Evolutionary conservation across 2,113 vertebrate species (phyloP), one percentile per base, ranked within the genome.

Genomic region (Guaruba guarouba): DNA sequence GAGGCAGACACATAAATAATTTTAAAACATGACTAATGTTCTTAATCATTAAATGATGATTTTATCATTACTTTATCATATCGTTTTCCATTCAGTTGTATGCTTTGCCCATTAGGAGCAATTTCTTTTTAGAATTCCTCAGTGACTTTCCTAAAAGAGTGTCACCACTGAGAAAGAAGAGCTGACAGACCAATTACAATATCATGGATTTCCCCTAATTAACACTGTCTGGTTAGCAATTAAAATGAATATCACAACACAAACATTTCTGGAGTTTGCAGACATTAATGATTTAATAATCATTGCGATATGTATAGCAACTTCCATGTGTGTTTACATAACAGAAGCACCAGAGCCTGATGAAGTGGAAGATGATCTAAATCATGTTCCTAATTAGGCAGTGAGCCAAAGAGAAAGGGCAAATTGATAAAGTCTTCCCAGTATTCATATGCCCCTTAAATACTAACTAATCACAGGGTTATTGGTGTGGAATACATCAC

Each of bases 311-410:
- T 15, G 25, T 81, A 33, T 20, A 76, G 27, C 25, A n/a, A 41
- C 77, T 94, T 83, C 39, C 61, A 83, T 33, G 2, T 39, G 17
- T 82, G 73, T 77, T 92, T 88, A 83, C 74, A 46, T 74, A 89
- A 88, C 25, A 86, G 74, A 67, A 85, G 24, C 41, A 71, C n/a
- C 82, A 89, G 88, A 75, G 73, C 63, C 52, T 84, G 44, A 29
- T 93, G 83, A 74, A 86, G 87, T 85, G 80, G 79, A 86, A 93
- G 67, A 59, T 51, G 49, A 87, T 80, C 51, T 51, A 71, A 91
- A 67, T 82, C 83, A 55, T 67, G 49, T 52, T 86, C 41, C 31
- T 83, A 79, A 67, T 86, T 52, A 86, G 84, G 80, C 74, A 59
- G 51, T 28, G 67, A 91, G 52, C 66, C 77, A 93, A 90, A 93